Evolutionary conservation across 2,888 invertebrate species (phyloP).

Genomic region (Sclerodermus sp.): DNA sequence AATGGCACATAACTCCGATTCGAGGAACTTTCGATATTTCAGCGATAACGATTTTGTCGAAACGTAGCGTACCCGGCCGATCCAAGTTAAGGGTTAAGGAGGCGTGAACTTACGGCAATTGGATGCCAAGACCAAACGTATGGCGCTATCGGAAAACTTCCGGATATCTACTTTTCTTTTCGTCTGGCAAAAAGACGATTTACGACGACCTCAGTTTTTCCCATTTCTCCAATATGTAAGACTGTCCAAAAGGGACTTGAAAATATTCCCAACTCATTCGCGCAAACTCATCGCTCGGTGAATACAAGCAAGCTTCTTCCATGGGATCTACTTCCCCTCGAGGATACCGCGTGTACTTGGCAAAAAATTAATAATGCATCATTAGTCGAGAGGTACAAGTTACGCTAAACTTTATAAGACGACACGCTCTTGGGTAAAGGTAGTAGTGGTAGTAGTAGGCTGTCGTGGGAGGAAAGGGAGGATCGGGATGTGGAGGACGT

Average conservation of each 20-base stretch:
- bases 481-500: too few species aligned
- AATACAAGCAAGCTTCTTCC: too few species aligned
- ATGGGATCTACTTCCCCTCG: too few species aligned
- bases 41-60: conserved; percentile 25
- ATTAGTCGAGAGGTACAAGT: too few species aligned
- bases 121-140: conserved; percentile 27
- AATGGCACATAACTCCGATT: conserved; percentile 2
- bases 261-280: not conserved
- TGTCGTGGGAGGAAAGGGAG: too few species aligned
- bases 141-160: conserved; percentile 27
- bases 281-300: too few species aligned
- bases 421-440: too few species aligned
- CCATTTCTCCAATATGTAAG: not conserved
- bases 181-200: not conserved
- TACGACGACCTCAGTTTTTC: not conserved
- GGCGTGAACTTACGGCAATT: conserved; percentile 33
- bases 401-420: too few species aligned
- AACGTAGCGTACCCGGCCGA: conserved; percentile 11
- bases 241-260: not conserved
- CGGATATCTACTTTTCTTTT: conserved; percentile 18
- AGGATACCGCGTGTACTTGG: too few species aligned
- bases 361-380: too few species aligned
- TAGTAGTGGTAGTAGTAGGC: too few species aligned
- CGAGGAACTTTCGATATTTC: conserved; percentile 22
- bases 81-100: conserved; percentile 22